Conservation (phyloP, 2,113 vertebrate genomes). For the Bubalus kerabau region DNA sequence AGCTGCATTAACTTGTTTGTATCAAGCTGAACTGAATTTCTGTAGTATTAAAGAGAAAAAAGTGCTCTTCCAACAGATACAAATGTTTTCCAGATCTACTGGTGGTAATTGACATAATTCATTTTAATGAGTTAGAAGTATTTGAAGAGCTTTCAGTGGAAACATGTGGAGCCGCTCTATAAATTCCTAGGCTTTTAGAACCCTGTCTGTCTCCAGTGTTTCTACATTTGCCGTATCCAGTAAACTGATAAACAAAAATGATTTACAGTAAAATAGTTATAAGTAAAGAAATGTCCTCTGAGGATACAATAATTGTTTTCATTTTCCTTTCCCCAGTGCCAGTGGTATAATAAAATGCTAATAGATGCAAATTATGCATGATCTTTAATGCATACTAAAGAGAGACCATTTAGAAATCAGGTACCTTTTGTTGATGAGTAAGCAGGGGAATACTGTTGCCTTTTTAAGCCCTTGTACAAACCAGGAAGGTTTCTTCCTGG, state of each 20-base stretch:
- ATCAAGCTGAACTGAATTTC: background rate
- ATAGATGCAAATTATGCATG: slow-evolving; percentile 87
- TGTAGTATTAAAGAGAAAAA: background rate
- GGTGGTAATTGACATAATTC: slow-evolving; percentile 63
- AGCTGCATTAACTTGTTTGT: background rate
- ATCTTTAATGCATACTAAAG: slow-evolving; percentile 83
- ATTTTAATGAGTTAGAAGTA: slow-evolving; percentile 61
- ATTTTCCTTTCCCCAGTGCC: slow-evolving; percentile 76
- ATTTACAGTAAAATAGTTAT: slow-evolving; percentile 79
- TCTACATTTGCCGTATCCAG: slow-evolving; percentile 58
- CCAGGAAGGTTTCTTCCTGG: slow-evolving; percentile 24
- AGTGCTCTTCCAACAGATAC: slow-evolving; percentile 38
- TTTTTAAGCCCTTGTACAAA: slow-evolving; percentile 55
- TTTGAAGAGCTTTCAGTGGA: slow-evolving; percentile 61
- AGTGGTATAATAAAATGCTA: slow-evolving; percentile 86
- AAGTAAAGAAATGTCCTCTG: slow-evolving; percentile 80
- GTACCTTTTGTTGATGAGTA: slow-evolving; percentile 72
- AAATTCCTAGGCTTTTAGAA: slow-evolving; percentile 73
- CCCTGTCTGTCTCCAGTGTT: slow-evolving; percentile 61
- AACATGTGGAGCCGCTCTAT: slow-evolving; percentile 58
- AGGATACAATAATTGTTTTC: slow-evolving; percentile 82
- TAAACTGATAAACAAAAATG: slow-evolving; percentile 71
- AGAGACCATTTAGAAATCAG: slow-evolving; percentile 75
- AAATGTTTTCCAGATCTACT: slow-evolving; percentile 57
- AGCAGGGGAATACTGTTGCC: slow-evolving; percentile 69